Base-by-base conservation (phyloP, 1,140 invertebrate genomes). In the Rhyacophila brunnea region DNA sequence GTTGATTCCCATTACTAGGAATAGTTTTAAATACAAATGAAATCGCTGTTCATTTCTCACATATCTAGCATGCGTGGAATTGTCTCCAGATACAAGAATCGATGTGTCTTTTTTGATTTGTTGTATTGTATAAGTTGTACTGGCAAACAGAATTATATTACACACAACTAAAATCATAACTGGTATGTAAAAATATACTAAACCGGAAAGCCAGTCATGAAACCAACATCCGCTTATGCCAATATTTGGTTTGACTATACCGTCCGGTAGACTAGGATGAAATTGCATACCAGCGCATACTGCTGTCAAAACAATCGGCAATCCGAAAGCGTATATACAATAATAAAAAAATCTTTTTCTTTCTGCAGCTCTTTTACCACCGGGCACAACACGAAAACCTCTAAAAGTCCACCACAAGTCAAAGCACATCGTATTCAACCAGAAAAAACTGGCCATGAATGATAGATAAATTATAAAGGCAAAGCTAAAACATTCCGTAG, bases 171-270 rank as follows among this genome's bases (percentile, higher is more conserved):
- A 77, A 1, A 83, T 53, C 11, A 80, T 75, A 52, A 87, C 84
- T 0, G 87, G 87, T 0, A 75, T 78, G 63, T 86, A 87, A 70
- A 89, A 87, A 64, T 88, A 90, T 9, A 83, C 62, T 9, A 85
- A 75, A 17, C 72, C 23, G 23, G 23, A 78, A 7, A 67, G 54
- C 2, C 76, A 58, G 35, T 78, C 68, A 43, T 69, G 63, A 64
- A 81, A 74, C 74, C 77, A 81, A 55, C 70, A 81, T 1, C 64
- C 62, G 0, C 68, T 66, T 3, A 62, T 62, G 0, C 79, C 80
- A 49, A 81, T 75, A 18, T 67, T 68, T 0, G 80, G 80, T 35
- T 70, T 69, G 0, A 67, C 56, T 5, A 28, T 28, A 20, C 62
- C 28, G 0, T 52, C 13, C 0, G 75, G 72, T 45, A 73, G 61